Evolutionary conservation across 2,888 invertebrate species (phyloP).

Genomic region (Crossocerus cetratus): DNA sequence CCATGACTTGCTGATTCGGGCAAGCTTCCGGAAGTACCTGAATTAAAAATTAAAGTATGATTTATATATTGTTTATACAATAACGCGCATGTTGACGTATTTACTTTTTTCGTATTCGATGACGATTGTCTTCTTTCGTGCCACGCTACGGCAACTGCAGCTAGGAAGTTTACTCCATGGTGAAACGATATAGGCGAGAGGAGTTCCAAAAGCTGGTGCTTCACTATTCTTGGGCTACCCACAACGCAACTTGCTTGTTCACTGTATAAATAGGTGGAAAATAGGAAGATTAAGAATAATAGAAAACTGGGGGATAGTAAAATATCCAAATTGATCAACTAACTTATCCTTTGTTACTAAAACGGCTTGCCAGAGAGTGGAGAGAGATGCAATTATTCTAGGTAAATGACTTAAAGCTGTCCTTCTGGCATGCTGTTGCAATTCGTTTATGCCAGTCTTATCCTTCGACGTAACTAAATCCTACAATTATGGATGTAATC

Average conservation of each 20-base stretch:
- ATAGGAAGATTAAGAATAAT: constrained; percentile 32
- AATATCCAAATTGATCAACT: background rate
- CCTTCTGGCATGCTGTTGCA: constrained; percentile 82
- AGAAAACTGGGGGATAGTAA: no score
- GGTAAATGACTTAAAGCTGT: constrained; percentile 89
- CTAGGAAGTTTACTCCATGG: constrained; percentile 88
- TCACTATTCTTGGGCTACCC: constrained; percentile 83
- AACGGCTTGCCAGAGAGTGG: constrained; percentile 88
- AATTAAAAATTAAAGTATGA: constrained; percentile 18
- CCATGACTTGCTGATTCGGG: constrained; percentile 85
- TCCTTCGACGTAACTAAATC: constrained; percentile 71
- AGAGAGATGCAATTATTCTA: constrained; percentile 87
- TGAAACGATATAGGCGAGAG: constrained; percentile 90
- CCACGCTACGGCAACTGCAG: constrained; percentile 92
- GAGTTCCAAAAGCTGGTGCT: constrained; percentile 88
- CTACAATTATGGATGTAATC: constrained; percentile 53
- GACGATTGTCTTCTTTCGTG: constrained; percentile 82
- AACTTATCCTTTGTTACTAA: constrained; percentile 78
- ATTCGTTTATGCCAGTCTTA: constrained; percentile 73
- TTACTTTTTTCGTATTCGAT: constrained; percentile 76
- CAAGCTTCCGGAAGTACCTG: constrained; percentile 83
- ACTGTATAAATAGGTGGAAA: constrained; percentile 61
- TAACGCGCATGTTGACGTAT: no score
- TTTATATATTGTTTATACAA: no score
- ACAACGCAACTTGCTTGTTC: constrained; percentile 79